Evolutionary conservation across 30 jellyfish, hydroid and myxozoan genomes (phyloP).

Genomic region (Aurelia aurita complex sp. Pacific): DNA sequence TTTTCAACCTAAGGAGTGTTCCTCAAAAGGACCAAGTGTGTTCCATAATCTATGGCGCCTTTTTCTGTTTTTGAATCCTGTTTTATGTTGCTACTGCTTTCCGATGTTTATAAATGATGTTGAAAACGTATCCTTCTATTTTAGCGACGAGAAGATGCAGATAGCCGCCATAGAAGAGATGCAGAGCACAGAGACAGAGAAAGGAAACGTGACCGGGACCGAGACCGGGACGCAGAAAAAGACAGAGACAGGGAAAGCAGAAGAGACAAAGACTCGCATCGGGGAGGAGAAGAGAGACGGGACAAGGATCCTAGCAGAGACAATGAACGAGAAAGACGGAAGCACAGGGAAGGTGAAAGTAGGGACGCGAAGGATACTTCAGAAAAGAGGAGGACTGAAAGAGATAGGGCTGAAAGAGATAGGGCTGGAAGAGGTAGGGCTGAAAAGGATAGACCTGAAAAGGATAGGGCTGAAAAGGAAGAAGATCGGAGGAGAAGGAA

Average conservation of each 20-base stretch:
- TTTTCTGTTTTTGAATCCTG: no score
- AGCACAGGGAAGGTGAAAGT: conserved; percentile 26
- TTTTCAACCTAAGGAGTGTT: no score
- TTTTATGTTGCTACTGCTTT: no score
- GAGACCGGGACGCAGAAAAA: conserved; percentile 7
- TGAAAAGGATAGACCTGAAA: conserved; percentile 12
- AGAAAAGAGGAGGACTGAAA: background rate
- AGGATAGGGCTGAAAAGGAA: background rate
- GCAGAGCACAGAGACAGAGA: conserved; percentile 34
- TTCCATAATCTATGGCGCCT: no score
- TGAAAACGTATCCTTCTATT: background rate
- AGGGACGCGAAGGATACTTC: conserved; percentile 6
- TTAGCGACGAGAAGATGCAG: conserved; percentile 23
- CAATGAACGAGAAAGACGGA: conserved; percentile 9
- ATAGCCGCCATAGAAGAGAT: conserved; percentile 19
- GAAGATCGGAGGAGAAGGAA: conserved; percentile 40
- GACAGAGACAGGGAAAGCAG: background rate
- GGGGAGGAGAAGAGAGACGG: no score
- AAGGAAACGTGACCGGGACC: background rate
- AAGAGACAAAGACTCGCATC: background rate
- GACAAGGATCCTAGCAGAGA: no score
- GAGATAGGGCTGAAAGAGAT: conserved; percentile 10
- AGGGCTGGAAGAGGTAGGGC: background rate
- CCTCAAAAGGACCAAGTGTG: no score
- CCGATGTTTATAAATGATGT: no score